Base-by-base conservation (phyloP, 2,113 vertebrate species). In the Trogon melanurus region DNA sequence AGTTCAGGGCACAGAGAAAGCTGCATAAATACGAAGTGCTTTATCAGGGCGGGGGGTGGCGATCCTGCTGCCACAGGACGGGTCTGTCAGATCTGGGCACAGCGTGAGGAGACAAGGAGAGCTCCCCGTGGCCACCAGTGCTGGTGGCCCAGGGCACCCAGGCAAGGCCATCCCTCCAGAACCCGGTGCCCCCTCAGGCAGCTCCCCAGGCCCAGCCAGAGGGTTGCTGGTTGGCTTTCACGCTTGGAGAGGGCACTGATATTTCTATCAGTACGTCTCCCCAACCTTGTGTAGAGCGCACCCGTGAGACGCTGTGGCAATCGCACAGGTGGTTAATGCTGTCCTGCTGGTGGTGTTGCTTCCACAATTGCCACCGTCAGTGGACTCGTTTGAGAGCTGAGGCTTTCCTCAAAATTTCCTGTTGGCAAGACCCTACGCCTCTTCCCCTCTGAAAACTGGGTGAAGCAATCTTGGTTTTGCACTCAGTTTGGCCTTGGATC, bases 21-120 rank as follows among this genome's bases (percentile, higher is more conserved):
- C 97, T 97, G 95, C 94, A 85, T 85, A 98, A 97, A 97, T 97
- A 97, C 19, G 74, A 89, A 94, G 96, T 41, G 41, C 85, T 92
- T 83, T 74, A 54, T 79, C 12, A 3, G 50, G 50, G 80, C 11
- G 3, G 47, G 50, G 84, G 86, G 79, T 17, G 41, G 41, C 41
- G 47, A 51, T 93, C 84, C n/a, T 30, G 17, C 94, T 61, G 88
- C 91, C 17, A 8, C 82, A 36, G 91, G 91, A 92, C 12, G 5
- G 27, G n/a, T 85, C 79, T 95, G 92, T 79, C 93, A 11, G 5
- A 81, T 89, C 64, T 83, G 91, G 91, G 54, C 16, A 1, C 70
- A 87, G 89, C 17, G 3, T 34, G 72, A 79, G 4, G 11, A 70
- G 56, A 76, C n/a, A 22, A 50, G 62, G 60, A 16, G 8, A 92